Evolutionary conservation across 2,797 vertebrate species (phyloP), one percentile per base, ranked within the genome.

Genomic region (Botia almorhae): DNA sequence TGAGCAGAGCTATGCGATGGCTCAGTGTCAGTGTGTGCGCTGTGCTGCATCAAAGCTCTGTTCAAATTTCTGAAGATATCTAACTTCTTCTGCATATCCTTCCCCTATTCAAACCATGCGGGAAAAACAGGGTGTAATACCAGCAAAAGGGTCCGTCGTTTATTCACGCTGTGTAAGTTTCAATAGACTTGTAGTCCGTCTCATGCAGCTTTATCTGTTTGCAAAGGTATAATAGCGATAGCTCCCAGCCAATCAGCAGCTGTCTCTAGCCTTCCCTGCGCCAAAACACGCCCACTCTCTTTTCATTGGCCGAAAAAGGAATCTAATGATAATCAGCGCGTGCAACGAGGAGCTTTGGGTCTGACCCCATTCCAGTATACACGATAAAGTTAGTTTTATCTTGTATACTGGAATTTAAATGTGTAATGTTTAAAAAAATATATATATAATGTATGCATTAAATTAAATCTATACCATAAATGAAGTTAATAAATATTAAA

Each of bases 351-450:
- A 96, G 96, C 96, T 96, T 94, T 95, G 93, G 95, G 94, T 96
- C 96, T 98, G 97, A 98, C 97, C 96, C 98, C 97, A 98, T 98
- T 98, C 97, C 96, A 93, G 93, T 93, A 92, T 92, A 92, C 95
- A 95, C 94, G 94, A 95, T 93, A 96, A 97, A 96, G 94, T 96
- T 93, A 87, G 72, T 95, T 96, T 96, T 95, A 94, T 26, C 23
- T 26, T 26, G 23, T 26, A 26, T 26, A 26, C 23, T 26, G 23
- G 23, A 26, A 26, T 26, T 26, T 26, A 26, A 26, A 26, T 26
- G 23, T 26, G 23, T 26, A 26, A 26, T 26, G 23, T 26, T 26
- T 26, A 26, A 26, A 26, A 1, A 26, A 1, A 16, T 50, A 48
- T 36, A 17, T 80, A 39, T 26, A 26, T 26, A 26, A 26, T 26